Conservation (phyloP, 2,797 vertebrate species). For the Rachycentron canadum region DNA sequence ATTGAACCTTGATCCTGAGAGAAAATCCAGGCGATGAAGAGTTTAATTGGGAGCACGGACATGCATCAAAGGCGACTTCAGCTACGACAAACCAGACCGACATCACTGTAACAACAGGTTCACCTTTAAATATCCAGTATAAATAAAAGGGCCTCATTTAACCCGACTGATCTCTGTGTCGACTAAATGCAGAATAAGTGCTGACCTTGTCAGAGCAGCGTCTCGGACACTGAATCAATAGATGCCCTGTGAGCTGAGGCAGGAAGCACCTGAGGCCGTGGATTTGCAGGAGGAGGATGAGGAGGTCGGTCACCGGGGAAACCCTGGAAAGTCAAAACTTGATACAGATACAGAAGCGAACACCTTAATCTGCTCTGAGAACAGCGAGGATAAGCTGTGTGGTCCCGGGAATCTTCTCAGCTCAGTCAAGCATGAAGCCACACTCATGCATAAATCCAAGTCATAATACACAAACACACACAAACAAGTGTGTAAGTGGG, state of each 20-base stretch:
- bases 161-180: neutral
- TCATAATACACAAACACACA: constrained; percentile 11
- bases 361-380: constrained; percentile 55
- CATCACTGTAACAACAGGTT: too few species aligned
- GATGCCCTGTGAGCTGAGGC: constrained; percentile 20
- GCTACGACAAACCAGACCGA: constrained; percentile 32
- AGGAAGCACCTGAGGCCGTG: constrained; percentile 8
- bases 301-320: constrained; percentile 19
- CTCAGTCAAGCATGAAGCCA: constrained; percentile 33
- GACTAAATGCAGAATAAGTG: constrained; percentile 3
- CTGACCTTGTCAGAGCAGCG: constrained; percentile 12
- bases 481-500: constrained; percentile 5
- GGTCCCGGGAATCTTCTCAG: constrained; percentile 51
- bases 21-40: constrained; percentile 16
- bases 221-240: constrained; percentile 38
- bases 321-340: constrained; percentile 33
- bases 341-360: constrained; percentile 23
- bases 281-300: constrained; percentile 32
- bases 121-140: neutral
- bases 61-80: constrained; percentile 46
- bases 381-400: constrained; percentile 37
- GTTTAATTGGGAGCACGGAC: constrained; percentile 65
- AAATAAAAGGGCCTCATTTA: neutral
- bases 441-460: constrained; percentile 38
- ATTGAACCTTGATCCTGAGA: constrained; percentile 49